Evolutionary conservation across 2,113 vertebrate genomes (phyloP), one percentile per base, ranked within the genome.

Genomic region (Cheirogaleus medius): DNA sequence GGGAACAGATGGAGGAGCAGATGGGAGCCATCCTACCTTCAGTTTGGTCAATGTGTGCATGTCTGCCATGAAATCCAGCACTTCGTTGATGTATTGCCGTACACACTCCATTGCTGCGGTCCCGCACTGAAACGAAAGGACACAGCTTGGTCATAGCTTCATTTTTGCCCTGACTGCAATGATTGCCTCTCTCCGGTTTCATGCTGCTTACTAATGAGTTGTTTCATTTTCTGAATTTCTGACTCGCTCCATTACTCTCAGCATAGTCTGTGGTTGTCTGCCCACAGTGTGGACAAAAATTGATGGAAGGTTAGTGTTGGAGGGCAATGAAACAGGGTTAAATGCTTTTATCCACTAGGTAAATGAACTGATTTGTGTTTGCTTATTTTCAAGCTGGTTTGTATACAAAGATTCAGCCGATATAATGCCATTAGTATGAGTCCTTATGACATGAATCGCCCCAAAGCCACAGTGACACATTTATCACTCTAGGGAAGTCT

Each of bases 81-180:
- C 98, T 81, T 99, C 99, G 56, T 98, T 99, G 97, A 99, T 98
- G 97, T 99, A 99, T 20, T 99, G 99, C 92, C 99, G 98, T 99
- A 99, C 99, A 95, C 99, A 99, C 94, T 99, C 99, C 99, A 99
- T 99, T 27, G 99, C 99, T 42, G 99, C 99, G 14, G 99, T 99
- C 91, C 99, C 99, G 86, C 99, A 99, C 99, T 99, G 97, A 77
- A 98, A 98, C 32, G 98, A 32, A 98, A 98, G 71, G 97, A 97
- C 8, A 78, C 18, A 3, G n/a, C 98, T 96, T 93, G 96, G 25
- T 49, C 97, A 89, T 37, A 1, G 27, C 13, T 27, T 39, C 39
- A 1, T 1, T 69, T 86, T 12, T 13, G 6, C 44, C 29, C 85
- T 52, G 47, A 63, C 4, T 3, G 18, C 34, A 29, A 39, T 44